Conservation (phyloP, 2,797 vertebrate species). For the Crocidura indochinensis region DNA sequence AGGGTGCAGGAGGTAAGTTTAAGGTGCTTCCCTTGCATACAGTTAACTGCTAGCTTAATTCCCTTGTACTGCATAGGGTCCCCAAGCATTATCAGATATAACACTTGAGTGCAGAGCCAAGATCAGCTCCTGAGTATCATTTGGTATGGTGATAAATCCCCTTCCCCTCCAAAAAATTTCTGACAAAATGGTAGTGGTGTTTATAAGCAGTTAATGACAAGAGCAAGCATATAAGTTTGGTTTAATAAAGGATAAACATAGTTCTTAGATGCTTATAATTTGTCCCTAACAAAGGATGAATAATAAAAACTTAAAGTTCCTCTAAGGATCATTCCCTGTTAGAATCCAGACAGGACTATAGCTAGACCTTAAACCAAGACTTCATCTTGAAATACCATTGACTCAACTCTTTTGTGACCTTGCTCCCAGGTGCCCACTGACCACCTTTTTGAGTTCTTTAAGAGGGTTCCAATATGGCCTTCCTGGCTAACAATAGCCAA, state of each 20-base stretch:
- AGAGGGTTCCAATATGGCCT: slow-evolving; percentile 34
- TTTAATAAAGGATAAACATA: not conserved
- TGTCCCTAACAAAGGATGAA: not conserved
- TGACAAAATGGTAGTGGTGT: fast-evolving
- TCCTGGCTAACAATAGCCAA: slow-evolving; percentile 66
- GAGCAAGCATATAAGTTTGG: not conserved
- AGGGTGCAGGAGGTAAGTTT: no score
- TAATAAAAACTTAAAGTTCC: not conserved
- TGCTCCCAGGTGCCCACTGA: not conserved
- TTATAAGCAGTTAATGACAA: not conserved
- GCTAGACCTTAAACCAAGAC: slow-evolving; percentile 1
- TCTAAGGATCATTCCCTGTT: not conserved
- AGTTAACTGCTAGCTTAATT: no score
- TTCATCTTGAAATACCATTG: slow-evolving; percentile 47
- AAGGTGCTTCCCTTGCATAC: no score
- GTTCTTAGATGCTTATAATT: not conserved
- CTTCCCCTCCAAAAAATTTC: no score
- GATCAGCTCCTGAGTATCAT: no score
- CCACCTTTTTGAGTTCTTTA: not conserved
- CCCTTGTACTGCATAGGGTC: no score
- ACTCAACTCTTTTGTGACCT: not conserved
- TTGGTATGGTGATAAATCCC: no score
- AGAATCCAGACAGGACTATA: not conserved
- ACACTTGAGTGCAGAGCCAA: no score
- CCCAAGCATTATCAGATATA: no score